phyloP scores from a whole-genome alignment of 2,888 invertebrate species.

The Lampropteryx suffumata region DNA sequence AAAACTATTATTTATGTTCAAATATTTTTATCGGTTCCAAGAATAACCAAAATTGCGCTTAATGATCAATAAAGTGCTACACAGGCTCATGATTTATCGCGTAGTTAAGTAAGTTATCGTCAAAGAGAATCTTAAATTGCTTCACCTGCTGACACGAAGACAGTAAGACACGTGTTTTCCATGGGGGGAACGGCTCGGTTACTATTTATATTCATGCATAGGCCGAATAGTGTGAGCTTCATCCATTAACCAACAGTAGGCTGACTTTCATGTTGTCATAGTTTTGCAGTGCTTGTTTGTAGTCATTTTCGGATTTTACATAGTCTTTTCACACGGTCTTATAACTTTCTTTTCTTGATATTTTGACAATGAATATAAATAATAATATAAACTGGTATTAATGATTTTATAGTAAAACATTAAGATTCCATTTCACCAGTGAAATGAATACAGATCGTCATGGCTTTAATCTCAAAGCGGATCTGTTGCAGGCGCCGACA shows the following conservation, averaged over 20 bases:
- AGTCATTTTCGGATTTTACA: conserved; percentile 40
- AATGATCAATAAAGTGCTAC: conserved; percentile 44
- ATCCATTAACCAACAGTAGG: conserved; percentile 68
- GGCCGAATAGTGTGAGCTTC: conserved; percentile 50
- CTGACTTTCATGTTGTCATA: conserved; percentile 1
- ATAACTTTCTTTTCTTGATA: too few relatives aligned
- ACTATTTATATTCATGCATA: conserved; percentile 62
- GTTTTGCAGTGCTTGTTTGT: conserved; percentile 36
- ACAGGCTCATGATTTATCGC: conserved; percentile 49
- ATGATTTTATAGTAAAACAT: too few relatives aligned
- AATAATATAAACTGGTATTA: too few relatives aligned
- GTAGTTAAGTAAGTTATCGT: conserved; percentile 50
- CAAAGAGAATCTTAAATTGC: conserved; percentile 46
- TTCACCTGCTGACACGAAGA: conserved; percentile 49
- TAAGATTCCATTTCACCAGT: not conserved
- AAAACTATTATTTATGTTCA: conserved; percentile 35
- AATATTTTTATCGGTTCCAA: conserved; percentile 35
- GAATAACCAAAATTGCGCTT: conserved; percentile 42
- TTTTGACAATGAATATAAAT: too few relatives aligned
- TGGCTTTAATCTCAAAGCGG: conserved; percentile 54
- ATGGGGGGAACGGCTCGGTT: conserved; percentile 42
- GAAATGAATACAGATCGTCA: conserved; percentile 29
- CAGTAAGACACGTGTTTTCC: conserved; percentile 52
- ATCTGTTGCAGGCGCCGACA: conserved; percentile 46
- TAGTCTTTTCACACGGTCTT: conserved; percentile 27